Base-by-base conservation (phyloP, 2,888 invertebrate genomes). In the Papilio protenor region DNA sequence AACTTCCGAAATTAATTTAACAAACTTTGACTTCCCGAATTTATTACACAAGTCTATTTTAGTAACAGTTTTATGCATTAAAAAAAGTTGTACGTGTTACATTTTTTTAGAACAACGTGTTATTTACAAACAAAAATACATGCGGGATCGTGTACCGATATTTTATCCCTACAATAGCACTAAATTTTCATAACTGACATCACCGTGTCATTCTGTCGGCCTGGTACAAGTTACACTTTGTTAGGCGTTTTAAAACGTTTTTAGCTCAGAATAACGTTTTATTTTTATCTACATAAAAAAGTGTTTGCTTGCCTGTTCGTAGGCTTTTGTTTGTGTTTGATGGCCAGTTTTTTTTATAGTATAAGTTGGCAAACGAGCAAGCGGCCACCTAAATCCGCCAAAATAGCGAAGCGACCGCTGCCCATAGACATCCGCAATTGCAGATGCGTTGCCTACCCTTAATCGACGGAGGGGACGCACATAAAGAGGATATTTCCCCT, bases 171-270 rank as follows among this genome's bases (percentile, higher is more conserved):
- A 33, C 8, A 49, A 55, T 18, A 33, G 77, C 73, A 55, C 73
- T 77, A 77, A 77, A 77, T 77, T 73, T 66, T 73, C 77, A 77
- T 77, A 77, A 77, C 73, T 45, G 66, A 73, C 73, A 66, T 16
- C 45, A 33, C 66, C 40, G 11, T 18, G 55, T 77, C 77, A 76
- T 69, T 75, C 40, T 70, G 75, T 70, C 75, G 45, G 47, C 70
- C 70, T 57, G 75, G 55, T 76, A 76, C 75, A 76, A 59, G 70
- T 57, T 76, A 70, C 70, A 76, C 57, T 69, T 45, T 70, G 69
- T 55, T 45, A 52, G 70, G n/a, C 1, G 21, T 23, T 47, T 70
- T 27, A 40, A 14, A 66, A 73, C 61, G 18, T 59, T n/a, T n/a
- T 4, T 21, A 49, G 16, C 8, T 5, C 16, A 0, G 55, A 10